These are phyloP conservation scores for Tetraneura akinire DNA, from an alignment of 1,140 invertebrate species.

Conservation along the genomic window DNA sequence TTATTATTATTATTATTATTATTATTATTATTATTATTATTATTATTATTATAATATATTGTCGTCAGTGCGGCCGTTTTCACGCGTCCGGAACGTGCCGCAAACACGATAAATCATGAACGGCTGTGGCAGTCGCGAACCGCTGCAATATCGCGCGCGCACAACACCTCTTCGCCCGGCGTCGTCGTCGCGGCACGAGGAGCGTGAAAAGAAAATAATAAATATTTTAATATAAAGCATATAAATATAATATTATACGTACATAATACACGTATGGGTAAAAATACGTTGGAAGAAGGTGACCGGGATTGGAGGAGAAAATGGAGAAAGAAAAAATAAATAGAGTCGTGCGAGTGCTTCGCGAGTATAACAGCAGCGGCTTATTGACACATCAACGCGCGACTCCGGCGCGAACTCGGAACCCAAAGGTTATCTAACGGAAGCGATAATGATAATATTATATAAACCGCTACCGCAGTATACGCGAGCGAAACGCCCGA, in stretches of 20 bases:
- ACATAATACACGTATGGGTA: too few species aligned
- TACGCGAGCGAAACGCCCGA: too few species aligned
- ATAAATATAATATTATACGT: too few species aligned
- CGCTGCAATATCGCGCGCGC: not conserved
- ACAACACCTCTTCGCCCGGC: constrained; percentile 9
- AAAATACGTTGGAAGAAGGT: not conserved
- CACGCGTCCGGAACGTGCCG: not conserved
- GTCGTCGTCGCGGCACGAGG: not conserved
- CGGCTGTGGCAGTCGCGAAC: too few species aligned
- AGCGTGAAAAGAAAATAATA: not conserved
- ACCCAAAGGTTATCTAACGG: constrained; percentile 47
- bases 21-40: too few species aligned
- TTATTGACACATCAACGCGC: constrained; percentile 49
- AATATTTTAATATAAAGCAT: not conserved
- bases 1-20: too few species aligned
- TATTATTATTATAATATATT: too few species aligned
- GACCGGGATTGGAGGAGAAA: too few species aligned
- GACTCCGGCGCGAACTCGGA: not conserved
- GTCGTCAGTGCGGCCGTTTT: constrained; percentile 9
- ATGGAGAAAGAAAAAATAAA: not conserved
- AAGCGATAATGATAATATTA: constrained; percentile 36
- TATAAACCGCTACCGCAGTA: constrained; percentile 30
- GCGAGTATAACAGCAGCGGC: not conserved
- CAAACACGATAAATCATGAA: not conserved
- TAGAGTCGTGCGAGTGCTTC: constrained; percentile 30